phyloP scores from a whole-genome alignment of 2,888 invertebrate genomes.

The Sinopyrophorus schimmeli region DNA sequence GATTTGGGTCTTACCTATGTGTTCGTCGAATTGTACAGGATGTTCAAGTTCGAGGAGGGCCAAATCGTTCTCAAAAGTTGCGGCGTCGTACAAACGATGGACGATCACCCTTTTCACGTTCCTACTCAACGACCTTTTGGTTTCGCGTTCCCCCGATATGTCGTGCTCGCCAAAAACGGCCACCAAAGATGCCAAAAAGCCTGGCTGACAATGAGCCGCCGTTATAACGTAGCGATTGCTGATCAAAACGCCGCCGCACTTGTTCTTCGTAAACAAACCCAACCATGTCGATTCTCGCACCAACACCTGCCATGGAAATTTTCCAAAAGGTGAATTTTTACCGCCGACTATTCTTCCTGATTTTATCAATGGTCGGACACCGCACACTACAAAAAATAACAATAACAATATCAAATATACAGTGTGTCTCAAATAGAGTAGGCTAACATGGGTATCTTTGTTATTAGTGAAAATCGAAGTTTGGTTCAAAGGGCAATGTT shows the following conservation, averaged over 20 bases:
- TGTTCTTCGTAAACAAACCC: conserved; percentile 91
- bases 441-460: no score
- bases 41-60: conserved; percentile 84
- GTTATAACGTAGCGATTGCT: conserved; percentile 85
- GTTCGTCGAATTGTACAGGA: conserved; percentile 80
- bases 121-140: conserved; percentile 74
- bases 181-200: conserved; percentile 86
- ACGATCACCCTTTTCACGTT: conserved; percentile 87
- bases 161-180: conserved; percentile 92
- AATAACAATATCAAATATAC: no score
- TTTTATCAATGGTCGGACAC: conserved; percentile 78
- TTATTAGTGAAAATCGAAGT: no score
- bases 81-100: conserved; percentile 85
- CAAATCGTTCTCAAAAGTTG: conserved; percentile 90
- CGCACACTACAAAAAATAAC: conserved; percentile 71
- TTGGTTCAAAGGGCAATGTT: no score
- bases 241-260: conserved; percentile 93
- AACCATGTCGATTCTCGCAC: conserved; percentile 92
- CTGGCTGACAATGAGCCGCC: conserved; percentile 94
- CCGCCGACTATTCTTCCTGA: conserved; percentile 88
- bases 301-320: conserved; percentile 92
- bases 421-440: no score
- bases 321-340: conserved; percentile 82
- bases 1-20: conserved; percentile 67
- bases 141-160: conserved; percentile 82